Evolutionary conservation across 2,888 invertebrate species (phyloP).

Genomic region (Rhorus exstirpatorius): DNA sequence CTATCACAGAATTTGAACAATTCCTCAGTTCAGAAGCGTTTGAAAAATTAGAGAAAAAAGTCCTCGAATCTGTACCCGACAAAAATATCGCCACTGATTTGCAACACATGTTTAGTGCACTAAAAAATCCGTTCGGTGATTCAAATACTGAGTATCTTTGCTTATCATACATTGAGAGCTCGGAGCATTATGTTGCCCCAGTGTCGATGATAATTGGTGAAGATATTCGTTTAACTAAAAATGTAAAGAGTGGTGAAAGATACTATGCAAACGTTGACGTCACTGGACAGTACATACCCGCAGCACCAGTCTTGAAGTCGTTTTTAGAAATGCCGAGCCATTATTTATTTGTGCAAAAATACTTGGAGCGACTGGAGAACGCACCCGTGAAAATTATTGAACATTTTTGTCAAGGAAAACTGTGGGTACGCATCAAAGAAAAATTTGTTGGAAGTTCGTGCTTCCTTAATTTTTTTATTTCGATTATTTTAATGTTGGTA

Average conservation of each 20-base stretch:
- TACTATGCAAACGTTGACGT: constrained; percentile 24
- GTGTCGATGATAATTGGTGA: constrained; percentile 14
- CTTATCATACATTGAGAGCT: background rate
- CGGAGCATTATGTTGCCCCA: background rate
- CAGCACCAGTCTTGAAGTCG: constrained; percentile 28
- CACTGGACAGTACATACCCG: constrained; percentile 36
- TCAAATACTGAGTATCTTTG: constrained; percentile 12
- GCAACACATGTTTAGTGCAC: constrained; percentile 4
- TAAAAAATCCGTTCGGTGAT: constrained; percentile 12
- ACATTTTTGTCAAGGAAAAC: constrained; percentile 28
- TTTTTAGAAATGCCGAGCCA: constrained; percentile 33
- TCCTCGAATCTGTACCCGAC: constrained; percentile 19
- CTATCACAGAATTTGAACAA: background rate
- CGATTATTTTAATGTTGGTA: constrained; percentile 41
- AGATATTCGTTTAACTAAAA: constrained; percentile 23
- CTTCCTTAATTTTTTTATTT: constrained; percentile 39
- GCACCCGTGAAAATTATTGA: constrained; percentile 20
- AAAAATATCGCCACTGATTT: constrained; percentile 22
- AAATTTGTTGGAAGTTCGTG: constrained; percentile 5
- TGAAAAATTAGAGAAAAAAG: background rate
- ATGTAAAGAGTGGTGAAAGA: constrained; percentile 17
- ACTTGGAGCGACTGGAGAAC: background rate
- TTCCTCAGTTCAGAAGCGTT: background rate
- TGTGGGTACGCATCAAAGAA: constrained; percentile 19
- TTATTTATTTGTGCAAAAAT: background rate